A percentile compares a stretch with the other conserved stretches of the same genome.
These are phyloP conservation scores for Triplophysa rosa DNA, from an alignment of 2,113 vertebrate genomes.

Conservation along the genomic window DNA sequence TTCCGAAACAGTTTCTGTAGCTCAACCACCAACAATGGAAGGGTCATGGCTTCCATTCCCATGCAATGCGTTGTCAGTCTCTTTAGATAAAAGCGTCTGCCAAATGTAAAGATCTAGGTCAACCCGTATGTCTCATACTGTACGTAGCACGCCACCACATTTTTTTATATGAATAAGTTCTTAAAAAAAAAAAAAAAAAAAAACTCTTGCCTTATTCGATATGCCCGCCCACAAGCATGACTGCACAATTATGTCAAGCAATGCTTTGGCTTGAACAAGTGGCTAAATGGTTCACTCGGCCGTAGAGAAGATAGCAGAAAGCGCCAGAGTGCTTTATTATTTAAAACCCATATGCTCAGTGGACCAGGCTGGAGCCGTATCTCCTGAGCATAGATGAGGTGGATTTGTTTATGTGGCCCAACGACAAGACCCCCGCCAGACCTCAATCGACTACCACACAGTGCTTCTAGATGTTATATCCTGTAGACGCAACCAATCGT, in stretches of 20 bases:
- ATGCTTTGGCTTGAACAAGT: constrained; percentile 3
- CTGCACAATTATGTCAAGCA: constrained; percentile 45
- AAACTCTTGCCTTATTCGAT: neutral
- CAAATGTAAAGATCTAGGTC: constrained; percentile 47
- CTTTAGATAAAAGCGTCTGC: too few relatives aligned
- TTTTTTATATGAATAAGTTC: neutral
- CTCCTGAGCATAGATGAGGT: neutral
- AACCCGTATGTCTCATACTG: constrained; percentile 34
- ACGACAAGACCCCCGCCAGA: neutral
- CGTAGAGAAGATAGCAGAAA: neutral
- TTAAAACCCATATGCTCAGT: constrained; percentile 30
- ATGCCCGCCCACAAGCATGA: constrained; percentile 28
- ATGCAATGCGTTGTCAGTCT: too few relatives aligned
- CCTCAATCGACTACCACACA: neutral
- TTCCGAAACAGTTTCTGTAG: too few relatives aligned
- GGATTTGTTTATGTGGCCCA: neutral
- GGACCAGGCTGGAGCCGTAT: neutral
- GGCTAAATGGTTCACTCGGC: constrained; percentile 21
- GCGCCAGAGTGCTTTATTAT: constrained; percentile 24
- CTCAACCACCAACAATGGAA: too few relatives aligned
- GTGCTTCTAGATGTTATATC: constrained; percentile 42
- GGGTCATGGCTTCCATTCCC: too few relatives aligned
- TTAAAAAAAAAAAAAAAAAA: constrained; percentile 48
- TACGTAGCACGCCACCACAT: neutral
- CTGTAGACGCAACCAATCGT: constrained; percentile 44